phyloP scores from a whole-genome alignment of 1,140 invertebrate species.

The Dendroctonus valens region DNA sequence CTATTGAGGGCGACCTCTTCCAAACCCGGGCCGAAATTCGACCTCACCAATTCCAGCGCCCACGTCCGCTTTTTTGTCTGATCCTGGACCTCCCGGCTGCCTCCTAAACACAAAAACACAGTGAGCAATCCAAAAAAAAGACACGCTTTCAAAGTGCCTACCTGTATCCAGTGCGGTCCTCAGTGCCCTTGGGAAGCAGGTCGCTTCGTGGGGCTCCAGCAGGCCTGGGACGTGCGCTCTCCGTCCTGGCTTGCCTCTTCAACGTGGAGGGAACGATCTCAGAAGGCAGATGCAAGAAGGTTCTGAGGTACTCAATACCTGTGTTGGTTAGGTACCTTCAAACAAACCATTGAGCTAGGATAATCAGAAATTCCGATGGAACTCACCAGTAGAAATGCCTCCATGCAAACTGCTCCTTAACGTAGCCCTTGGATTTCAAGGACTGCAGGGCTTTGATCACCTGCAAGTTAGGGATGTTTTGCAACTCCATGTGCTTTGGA shows the following conservation, averaged over 20 bases:
- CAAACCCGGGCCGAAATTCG: constrained; percentile 66
- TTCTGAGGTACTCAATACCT: constrained; percentile 94
- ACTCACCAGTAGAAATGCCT: constrained; percentile 94
- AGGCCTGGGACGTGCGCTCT: constrained; percentile 75
- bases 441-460: constrained; percentile 98
- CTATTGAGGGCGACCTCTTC: constrained; percentile 37
- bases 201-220: constrained; percentile 57
- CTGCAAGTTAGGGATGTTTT: constrained; percentile 94
- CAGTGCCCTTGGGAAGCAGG: constrained; percentile 57
- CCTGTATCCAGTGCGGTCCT: constrained; percentile 78
- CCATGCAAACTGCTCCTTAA: constrained; percentile 99
- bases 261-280: constrained; percentile 98
- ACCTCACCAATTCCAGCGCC: constrained; percentile 85
- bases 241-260: constrained; percentile 80
- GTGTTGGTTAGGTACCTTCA: constrained; percentile 91
- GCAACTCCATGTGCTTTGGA: constrained; percentile 92
- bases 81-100: constrained; percentile 60
- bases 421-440: constrained; percentile 92
- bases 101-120: constrained; percentile 47
- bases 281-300: constrained; percentile 92
- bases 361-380: background rate
- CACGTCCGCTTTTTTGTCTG: constrained; percentile 93
- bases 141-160: background rate
- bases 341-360: constrained; percentile 3
- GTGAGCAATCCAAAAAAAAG: background rate